Evolutionary conservation across 2,113 vertebrate species (phyloP), one percentile per base, ranked within the genome.

Genomic region (Antigone vipio): DNA sequence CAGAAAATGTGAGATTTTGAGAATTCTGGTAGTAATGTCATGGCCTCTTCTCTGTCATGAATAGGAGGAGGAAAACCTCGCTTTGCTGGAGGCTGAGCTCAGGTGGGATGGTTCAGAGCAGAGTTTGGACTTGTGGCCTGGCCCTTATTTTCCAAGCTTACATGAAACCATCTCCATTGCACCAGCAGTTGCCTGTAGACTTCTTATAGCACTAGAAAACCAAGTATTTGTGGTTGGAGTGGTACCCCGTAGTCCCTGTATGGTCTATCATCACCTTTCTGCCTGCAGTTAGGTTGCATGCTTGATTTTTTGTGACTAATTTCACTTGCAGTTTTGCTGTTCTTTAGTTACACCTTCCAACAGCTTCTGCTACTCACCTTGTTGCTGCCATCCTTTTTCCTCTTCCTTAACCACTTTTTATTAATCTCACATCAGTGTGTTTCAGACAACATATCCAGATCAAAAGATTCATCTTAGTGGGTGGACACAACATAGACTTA

Each of bases 401-500:
- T 84, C 45, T 78, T 77, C 29, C 21, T 49, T 83, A 82, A 68
- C 21, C 12, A 15, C 20, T 78, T 73, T 66, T 49, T 62, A n/a
- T 21, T 92, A 62, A 22, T 71, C 14, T 80, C 11, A 73, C 12
- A 44, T 76, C 11, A 32, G 1, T 59, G 32, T 42, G 26, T 63
- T 83, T 85, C 22, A 45, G 59, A 50, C 18, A 50, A 30, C 9
- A 5, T 59, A 47, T 12, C 15, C 26, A 53, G 49, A 69, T 23
- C 38, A 62, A 44, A 58, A 32, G 38, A 47, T 76, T 56, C 9
- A 52, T 60, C 35, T 76, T n/a, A 6, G 32, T 58, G 66, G 19
- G 35, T 32, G 29, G 50, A 38, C 3, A 1, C 30, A 40, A 1
- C 0, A 0, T 34, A 32, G 45, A 35, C 18, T 35, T 67, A 22